These are phyloP conservation scores for Edolisoma coerulescens DNA, from an alignment of 2,113 vertebrate species.

Conservation along the genomic window DNA sequence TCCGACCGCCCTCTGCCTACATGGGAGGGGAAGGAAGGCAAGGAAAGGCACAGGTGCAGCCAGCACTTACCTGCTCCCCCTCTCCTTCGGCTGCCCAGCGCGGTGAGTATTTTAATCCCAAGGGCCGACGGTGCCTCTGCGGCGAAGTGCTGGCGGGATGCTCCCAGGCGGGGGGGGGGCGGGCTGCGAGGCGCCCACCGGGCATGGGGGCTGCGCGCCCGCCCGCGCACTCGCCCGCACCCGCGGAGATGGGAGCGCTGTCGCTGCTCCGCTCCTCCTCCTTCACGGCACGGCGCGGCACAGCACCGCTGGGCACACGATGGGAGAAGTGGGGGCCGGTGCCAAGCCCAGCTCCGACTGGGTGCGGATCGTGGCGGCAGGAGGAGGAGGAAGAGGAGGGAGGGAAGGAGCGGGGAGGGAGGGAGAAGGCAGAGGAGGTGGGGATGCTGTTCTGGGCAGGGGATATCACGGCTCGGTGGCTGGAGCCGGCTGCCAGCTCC, in stretches of 20 bases:
- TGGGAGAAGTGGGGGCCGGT: background rate
- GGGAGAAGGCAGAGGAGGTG: constrained; percentile 12
- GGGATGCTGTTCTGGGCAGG: constrained; percentile 12
- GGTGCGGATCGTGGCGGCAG: constrained; percentile 43
- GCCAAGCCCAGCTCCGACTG: constrained; percentile 20
- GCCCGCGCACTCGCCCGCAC: background rate
- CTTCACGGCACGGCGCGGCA: background rate
- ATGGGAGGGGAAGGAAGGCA: background rate
- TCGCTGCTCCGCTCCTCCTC: background rate
- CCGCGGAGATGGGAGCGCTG: background rate
- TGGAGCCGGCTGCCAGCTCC: background rate
- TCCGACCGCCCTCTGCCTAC: background rate
- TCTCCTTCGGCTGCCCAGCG: background rate
- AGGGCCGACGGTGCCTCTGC: background rate
- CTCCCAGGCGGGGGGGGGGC: background rate
- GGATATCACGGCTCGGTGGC: background rate
- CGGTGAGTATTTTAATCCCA: constrained; percentile 51
- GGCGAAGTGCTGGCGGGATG: background rate
- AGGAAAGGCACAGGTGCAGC: background rate
- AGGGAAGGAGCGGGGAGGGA: background rate
- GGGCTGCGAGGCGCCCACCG: background rate
- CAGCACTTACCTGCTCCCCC: constrained; percentile 52
- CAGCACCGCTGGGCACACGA: background rate
- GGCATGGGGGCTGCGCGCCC: constrained; percentile 19
- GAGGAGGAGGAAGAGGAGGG: constrained; percentile 8